Evolutionary conservation across 2,888 invertebrate species (phyloP), one percentile per base, ranked within the genome.

Genomic region (Alloscopus bannaensis): DNA sequence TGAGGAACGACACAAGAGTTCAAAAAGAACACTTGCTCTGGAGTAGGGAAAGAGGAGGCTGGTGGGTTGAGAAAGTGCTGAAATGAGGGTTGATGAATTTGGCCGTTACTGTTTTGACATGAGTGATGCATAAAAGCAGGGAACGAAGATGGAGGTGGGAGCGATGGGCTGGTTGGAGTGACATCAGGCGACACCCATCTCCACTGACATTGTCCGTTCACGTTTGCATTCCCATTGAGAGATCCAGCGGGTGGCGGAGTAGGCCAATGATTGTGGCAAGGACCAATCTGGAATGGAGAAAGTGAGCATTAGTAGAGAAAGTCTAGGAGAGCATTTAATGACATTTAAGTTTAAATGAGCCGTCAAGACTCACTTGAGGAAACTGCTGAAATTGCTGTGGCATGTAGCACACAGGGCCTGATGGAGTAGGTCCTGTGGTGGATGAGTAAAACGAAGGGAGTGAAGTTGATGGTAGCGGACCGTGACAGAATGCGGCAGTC

Each of bases 331-430:
- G n/a, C n/a, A n/a, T n/a, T n/a, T n/a, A n/a, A n/a, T n/a, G n/a
- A n/a, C n/a, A n/a, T n/a, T n/a, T n/a, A n/a, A n/a, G n/a, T n/a
- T 16, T 26, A 18, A n/a, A n/a, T n/a, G 36, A 36, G 36, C 6
- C 13, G 6, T 36, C 6, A 6, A 11, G 24, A n/a, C 45, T 47
- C 55, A 78, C 78, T 45, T 79, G 79, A 66, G 79, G 72, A 42
- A 79, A 72, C 40, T 79, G 79, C 64, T 81, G 84, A 71, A 82
- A 84, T 28, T 82, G 84, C 42, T 81, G 79, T 70, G 79, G 82
- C 77, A 84, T 73, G 69, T 82, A 84, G 66, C 81, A 84, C 18
- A 84, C 80, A 36, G 79, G 84, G 50, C 82, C 82, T 50, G 79
- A 70, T 65, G 81, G 70, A 24, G 77, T 55, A 11, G 84, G 66